Conservation (phyloP, 2,113 vertebrate species). For the Seriola rivoliana region DNA sequence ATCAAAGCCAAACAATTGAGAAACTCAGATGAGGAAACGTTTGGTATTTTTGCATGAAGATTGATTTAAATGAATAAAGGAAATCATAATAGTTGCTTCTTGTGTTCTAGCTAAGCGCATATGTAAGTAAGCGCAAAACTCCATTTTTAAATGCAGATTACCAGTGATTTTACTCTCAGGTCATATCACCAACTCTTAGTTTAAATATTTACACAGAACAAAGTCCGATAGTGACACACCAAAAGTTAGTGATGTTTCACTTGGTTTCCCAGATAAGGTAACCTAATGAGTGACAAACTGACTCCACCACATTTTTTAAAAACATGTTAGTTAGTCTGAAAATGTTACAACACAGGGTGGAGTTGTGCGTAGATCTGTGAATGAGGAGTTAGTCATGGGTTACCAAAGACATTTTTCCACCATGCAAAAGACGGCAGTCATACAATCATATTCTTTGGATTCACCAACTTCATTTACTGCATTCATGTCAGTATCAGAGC, state of each 20-base stretch:
- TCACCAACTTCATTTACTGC: slow-evolving; percentile 37
- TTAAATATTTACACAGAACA: background rate
- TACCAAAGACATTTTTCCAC: background rate
- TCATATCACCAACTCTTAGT: background rate
- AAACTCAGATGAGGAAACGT: too few species aligned
- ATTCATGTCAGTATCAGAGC: slow-evolving; percentile 9
- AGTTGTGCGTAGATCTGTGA: background rate
- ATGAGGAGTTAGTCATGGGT: background rate
- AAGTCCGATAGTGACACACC: background rate
- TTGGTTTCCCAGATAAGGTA: background rate
- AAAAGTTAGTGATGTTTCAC: too few species aligned
- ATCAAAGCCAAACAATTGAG: too few species aligned
- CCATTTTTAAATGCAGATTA: too few species aligned
- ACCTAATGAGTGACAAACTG: background rate
- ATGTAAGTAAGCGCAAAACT: too few species aligned
- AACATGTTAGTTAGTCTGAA: background rate
- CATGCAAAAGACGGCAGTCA: background rate
- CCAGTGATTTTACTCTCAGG: too few species aligned
- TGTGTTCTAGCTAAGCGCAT: too few species aligned
- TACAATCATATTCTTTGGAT: slow-evolving; percentile 4
- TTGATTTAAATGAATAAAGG: too few species aligned
- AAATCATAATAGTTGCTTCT: too few species aligned
- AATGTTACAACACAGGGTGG: background rate
- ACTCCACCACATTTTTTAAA: slow-evolving; percentile 19
- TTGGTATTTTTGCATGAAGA: too few species aligned